Evolutionary conservation across 1,140 invertebrate species (phyloP).

Genomic region (Lepidurus apus): DNA sequence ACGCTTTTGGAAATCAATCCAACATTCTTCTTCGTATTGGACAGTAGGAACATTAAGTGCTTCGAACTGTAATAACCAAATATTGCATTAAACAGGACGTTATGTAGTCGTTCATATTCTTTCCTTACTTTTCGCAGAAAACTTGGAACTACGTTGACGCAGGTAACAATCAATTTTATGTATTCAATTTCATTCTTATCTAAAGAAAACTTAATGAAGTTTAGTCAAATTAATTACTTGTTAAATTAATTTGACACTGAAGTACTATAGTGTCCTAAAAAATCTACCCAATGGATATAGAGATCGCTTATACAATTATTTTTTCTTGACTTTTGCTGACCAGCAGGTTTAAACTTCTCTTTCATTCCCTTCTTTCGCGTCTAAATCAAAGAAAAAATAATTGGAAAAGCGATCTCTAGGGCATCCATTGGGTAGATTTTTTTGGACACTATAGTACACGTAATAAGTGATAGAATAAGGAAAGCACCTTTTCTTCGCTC

Average conservation of each 20-base stretch:
- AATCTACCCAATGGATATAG: too few species aligned
- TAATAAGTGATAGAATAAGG: background rate
- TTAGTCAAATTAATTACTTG: background rate
- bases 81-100: background rate
- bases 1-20: conserved; percentile 32
- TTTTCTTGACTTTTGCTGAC: too few species aligned
- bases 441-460: too few species aligned
- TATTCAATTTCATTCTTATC: conserved; percentile 11
- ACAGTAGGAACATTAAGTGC: conserved; percentile 33
- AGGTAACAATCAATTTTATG: conserved; percentile 30
- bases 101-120: background rate
- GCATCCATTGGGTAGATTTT: too few species aligned
- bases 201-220: background rate
- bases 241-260: background rate
- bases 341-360: too few species aligned
- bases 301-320: too few species aligned
- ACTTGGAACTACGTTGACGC: conserved; percentile 31
- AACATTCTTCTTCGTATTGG: conserved; percentile 36
- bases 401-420: too few species aligned
- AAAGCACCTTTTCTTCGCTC: conserved; percentile 31
- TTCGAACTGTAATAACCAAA: conserved; percentile 29
- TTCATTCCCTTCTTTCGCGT: too few species aligned
- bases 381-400: too few species aligned
- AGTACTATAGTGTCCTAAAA: too few species aligned
- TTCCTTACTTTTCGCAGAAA: conserved; percentile 32